These are phyloP conservation scores for Eulemur coronatus DNA, from an alignment of 2,797 vertebrate species.

Conservation along the genomic window DNA sequence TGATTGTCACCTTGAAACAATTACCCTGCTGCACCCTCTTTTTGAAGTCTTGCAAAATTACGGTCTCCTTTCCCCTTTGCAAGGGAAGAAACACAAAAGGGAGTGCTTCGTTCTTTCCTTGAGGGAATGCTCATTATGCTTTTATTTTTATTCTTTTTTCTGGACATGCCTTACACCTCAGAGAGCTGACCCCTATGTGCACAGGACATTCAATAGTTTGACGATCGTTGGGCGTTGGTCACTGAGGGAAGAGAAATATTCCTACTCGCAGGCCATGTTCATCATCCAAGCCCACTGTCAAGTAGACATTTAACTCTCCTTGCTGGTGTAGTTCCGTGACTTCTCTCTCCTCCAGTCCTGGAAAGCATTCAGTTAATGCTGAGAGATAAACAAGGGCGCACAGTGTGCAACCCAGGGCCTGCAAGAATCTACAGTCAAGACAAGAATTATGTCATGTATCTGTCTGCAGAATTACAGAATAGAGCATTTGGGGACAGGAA, in stretches of 20 bases:
- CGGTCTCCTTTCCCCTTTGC: not conserved
- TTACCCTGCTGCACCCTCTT: not conserved
- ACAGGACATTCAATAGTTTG: not conserved
- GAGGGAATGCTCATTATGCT: slow-evolving; percentile 21
- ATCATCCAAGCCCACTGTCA: not conserved
- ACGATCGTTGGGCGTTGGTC: not conserved
- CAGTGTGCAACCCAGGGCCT: not conserved
- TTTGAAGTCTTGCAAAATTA: slow-evolving; percentile 24
- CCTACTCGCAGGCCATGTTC: not conserved
- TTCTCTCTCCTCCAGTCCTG: not conserved
- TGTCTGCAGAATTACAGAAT: not conserved
- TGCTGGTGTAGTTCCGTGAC: not conserved
- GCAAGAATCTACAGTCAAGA: not conserved
- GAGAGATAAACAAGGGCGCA: not conserved
- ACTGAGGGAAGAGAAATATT: not conserved
- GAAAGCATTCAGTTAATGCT: not conserved
- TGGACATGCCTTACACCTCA: not conserved
- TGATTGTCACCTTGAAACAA: slow-evolving; percentile 1
- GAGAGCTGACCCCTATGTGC: not conserved
- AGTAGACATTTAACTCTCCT: not conserved
- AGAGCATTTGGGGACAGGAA: not conserved
- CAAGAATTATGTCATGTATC: not conserved
- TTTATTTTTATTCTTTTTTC: slow-evolving; percentile 28
- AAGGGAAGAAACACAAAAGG: not conserved
- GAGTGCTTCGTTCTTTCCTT: not conserved